Evolutionary conservation across 2,888 invertebrate genomes (phyloP).

Genomic region (Drosophila anomelani): DNA sequence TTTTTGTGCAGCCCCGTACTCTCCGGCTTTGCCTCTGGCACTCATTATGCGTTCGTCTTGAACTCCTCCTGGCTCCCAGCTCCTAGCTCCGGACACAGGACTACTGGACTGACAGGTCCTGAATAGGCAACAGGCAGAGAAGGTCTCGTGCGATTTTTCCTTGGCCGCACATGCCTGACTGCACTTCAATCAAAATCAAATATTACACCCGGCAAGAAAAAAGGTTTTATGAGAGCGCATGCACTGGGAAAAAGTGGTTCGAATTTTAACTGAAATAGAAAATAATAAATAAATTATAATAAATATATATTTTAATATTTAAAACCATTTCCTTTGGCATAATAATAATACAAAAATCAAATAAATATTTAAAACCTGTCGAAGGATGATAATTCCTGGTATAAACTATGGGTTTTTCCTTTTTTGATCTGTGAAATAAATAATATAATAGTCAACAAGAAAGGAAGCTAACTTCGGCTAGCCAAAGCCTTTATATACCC

Average conservation of each 20-base stretch:
- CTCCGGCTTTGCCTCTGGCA: conserved; percentile 39
- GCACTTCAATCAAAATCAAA: conserved; percentile 78
- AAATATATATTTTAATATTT: no score
- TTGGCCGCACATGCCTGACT: conserved; percentile 67
- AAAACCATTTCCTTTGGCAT: no score
- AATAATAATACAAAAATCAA: no score
- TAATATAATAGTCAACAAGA: no score
- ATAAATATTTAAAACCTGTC: no score
- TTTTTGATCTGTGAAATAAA: no score
- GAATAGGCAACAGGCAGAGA: conserved; percentile 65
- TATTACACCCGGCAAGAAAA: conserved; percentile 57
- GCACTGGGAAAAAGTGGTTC: background rate
- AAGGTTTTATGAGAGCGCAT: background rate
- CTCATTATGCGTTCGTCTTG: conserved; percentile 52
- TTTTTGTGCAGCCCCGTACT: conserved; percentile 12
- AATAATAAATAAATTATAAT: background rate
- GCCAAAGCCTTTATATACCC: no score
- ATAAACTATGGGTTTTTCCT: no score
- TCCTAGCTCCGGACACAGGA: background rate
- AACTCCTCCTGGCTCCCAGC: background rate
- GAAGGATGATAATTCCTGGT: no score
- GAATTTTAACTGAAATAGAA: background rate
- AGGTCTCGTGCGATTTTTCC: conserved; percentile 57
- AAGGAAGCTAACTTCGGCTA: no score
- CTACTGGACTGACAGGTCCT: conserved; percentile 28